These are phyloP conservation scores for Chromoteleia sp. DNA, from an alignment of 2,888 invertebrate genomes.

Conservation along the genomic window DNA sequence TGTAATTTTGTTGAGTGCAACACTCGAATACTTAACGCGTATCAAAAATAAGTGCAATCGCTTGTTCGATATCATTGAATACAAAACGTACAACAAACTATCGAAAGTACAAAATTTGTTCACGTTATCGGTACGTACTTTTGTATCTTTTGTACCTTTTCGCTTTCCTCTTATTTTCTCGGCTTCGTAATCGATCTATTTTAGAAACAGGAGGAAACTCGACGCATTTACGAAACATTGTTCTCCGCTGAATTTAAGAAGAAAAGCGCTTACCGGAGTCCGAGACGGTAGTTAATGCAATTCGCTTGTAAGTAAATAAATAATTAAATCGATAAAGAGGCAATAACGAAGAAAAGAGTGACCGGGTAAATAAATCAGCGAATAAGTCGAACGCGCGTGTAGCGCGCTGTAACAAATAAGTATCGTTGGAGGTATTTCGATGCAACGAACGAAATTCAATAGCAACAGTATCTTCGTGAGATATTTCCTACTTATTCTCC, in stretches of 20 bases:
- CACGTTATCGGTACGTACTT: no score
- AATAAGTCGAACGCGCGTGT: slow-evolving; percentile 1
- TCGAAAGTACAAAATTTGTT: no score
- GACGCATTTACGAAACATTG: slow-evolving; percentile 4
- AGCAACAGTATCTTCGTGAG: slow-evolving; percentile 17
- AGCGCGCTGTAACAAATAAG: slow-evolving; percentile 24
- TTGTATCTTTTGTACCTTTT: neutral
- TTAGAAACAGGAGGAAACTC: slow-evolving; percentile 10
- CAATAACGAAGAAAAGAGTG: neutral
- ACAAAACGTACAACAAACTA: no score
- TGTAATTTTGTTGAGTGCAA: no score
- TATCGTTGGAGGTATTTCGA: slow-evolving; percentile 70
- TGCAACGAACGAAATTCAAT: slow-evolving; percentile 34
- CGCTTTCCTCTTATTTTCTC: neutral
- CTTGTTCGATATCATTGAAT: no score
- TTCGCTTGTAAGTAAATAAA: slow-evolving; percentile 70
- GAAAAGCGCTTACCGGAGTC: slow-evolving; percentile 74
- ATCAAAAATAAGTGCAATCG: no score
- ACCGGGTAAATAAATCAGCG: slow-evolving; percentile 12
- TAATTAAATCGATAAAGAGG: slow-evolving; percentile 62
- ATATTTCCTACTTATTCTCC: slow-evolving; percentile 75
- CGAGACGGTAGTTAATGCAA: slow-evolving; percentile 75
- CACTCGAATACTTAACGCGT: no score
- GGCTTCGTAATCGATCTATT: neutral
- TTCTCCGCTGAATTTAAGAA: slow-evolving; percentile 31